Evolutionary conservation across 2,797 vertebrate genomes (phyloP), one percentile per base, ranked within the genome.

Genomic region (Spatula versicolor): DNA sequence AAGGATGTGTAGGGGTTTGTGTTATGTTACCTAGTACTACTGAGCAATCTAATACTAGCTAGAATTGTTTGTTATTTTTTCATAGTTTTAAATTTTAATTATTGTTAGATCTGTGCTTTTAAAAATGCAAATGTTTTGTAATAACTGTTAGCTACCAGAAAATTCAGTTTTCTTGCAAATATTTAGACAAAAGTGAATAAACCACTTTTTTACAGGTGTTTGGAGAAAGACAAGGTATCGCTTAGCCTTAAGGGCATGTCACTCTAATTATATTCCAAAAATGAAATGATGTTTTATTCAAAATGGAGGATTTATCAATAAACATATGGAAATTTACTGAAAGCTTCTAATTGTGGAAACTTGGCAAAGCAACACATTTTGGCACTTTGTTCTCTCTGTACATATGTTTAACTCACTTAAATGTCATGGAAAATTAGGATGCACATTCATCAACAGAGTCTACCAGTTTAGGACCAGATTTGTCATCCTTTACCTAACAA

Each of bases 401-500:
- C 92, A 90, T 92, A 90, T 88, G 95, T 86, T 96, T 95, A 82
- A 52, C 85, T 95, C 90, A 73, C 67, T 91, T 90, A 94, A 94
- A 90, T 85, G 90, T 92, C 94, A 85, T 21, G 60, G 83, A 80
- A 81, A 84, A 93, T 94, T 82, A 94, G 60, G 74, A 80, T 60
- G 67, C 71, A 84, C 71, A 74, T 79, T 94, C 80, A 72, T 95
- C 87, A 92, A 26, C 39, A 35, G 20, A 94, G 71, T 69, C 87
- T 95, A 13, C 83, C 56, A 73, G 59, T 88, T 60, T 8, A 81
- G 67, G 63, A 76, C 62, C n/a, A n/a, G 62, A 79, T 92, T 95
- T 92, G 69, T 83, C 77, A 76, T 60, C 46, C 80, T 76, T 67
- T 90, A 25, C 58, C 84, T 28, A 78, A 22, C 26, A 52, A 66